Evolutionary conservation across 2,888 invertebrate genomes (phyloP).

Genomic region (Patella depressa): DNA sequence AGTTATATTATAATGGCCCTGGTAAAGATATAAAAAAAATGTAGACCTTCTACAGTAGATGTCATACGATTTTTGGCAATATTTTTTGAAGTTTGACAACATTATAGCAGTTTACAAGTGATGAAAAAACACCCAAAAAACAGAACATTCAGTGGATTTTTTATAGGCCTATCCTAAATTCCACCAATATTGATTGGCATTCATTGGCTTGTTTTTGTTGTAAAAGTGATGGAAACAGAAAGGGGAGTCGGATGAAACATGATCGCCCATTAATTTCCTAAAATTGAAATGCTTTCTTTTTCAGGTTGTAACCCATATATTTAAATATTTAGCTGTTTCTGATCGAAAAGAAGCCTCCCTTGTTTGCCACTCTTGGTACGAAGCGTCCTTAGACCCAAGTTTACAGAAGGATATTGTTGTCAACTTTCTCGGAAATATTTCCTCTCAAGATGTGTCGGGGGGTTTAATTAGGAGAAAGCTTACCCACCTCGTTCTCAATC

Average conservation of each 20-base stretch:
- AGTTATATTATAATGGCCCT: too few species aligned
- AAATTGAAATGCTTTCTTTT: constrained; percentile 27
- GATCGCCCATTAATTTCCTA: background rate
- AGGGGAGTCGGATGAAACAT: background rate
- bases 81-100: too few species aligned
- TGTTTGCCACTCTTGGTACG: constrained; percentile 79
- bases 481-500: constrained; percentile 58
- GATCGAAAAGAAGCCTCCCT: constrained; percentile 79
- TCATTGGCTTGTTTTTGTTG: too few species aligned
- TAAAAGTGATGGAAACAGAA: too few species aligned
- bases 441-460: constrained; percentile 30
- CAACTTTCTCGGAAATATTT: constrained; percentile 60
- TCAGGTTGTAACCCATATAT: constrained; percentile 65
- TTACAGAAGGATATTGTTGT: constrained; percentile 76
- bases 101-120: too few species aligned
- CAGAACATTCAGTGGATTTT: too few species aligned
- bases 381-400: constrained; percentile 78
- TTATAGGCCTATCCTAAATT: too few species aligned
- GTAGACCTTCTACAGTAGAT: background rate
- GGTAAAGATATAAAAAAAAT: background rate
- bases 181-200: too few species aligned
- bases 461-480: constrained; percentile 44
- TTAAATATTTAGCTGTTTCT: constrained; percentile 72
- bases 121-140: too few species aligned
- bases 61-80: background rate